Conservation (phyloP, 2,888 invertebrate genomes). For the Trachelus tabidus region DNA sequence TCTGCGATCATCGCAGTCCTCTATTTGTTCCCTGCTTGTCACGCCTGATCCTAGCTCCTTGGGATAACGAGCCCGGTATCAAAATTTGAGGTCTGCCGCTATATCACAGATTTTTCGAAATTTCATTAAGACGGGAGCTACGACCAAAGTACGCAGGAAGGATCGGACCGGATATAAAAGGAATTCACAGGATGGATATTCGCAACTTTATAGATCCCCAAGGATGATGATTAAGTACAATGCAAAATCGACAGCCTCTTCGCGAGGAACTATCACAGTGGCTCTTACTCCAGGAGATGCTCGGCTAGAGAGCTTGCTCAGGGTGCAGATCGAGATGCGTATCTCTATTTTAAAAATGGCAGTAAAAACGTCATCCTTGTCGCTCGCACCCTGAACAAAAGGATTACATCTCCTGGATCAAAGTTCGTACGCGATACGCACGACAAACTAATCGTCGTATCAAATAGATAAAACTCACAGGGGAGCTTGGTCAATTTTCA, state of each 20-base stretch:
- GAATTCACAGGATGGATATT: neutral
- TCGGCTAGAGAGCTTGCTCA: neutral
- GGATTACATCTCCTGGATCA: neutral
- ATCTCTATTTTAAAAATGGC: slow-evolving; percentile 9
- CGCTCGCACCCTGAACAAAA: neutral
- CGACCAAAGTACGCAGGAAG: slow-evolving; percentile 27
- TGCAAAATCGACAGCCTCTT: neutral
- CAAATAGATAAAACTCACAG: neutral
- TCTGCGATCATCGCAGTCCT: neutral
- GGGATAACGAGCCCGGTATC: slow-evolving; percentile 39
- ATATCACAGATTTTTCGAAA: slow-evolving; percentile 63
- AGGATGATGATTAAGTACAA: slow-evolving; percentile 1
- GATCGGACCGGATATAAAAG: neutral
- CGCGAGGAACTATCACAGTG: neutral
- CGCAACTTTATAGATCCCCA: neutral
- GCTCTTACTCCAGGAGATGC: neutral
- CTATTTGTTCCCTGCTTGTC: neutral
- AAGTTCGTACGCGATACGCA: neutral
- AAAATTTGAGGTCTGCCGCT: slow-evolving; percentile 52
- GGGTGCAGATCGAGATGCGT: neutral
- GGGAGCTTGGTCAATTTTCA: neutral
- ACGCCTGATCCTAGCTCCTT: slow-evolving; percentile 23
- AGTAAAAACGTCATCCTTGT: slow-evolving; percentile 7
- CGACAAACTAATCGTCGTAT: neutral
- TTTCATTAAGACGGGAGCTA: slow-evolving; percentile 41